Percentiles rank a stretch among this genome's conserved stretches.
phyloP scores from a whole-genome alignment of 2,797 vertebrate genomes.

The Crypturellus tataupa region DNA sequence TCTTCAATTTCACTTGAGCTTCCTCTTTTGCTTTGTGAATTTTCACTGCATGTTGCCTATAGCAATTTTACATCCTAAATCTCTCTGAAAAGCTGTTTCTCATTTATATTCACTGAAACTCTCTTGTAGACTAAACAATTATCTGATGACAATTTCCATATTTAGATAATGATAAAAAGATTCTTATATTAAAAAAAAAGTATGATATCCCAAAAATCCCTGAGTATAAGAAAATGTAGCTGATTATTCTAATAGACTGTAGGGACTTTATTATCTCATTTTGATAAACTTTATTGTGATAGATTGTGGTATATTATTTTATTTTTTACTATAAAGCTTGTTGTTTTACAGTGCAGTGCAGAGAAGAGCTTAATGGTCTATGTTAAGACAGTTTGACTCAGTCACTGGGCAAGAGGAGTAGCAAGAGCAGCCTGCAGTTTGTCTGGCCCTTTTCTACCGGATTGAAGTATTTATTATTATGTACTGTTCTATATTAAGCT shows the following conservation, averaged over 20 bases:
- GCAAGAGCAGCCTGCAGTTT: conserved; percentile 2
- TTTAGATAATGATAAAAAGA: background rate
- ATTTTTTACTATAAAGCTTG: background rate
- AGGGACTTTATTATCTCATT: background rate
- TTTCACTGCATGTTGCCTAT: background rate
- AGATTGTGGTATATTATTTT: background rate
- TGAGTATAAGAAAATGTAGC: rapidly evolving
- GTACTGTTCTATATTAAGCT: conserved; percentile 41
- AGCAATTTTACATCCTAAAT: background rate
- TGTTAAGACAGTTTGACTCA: background rate
- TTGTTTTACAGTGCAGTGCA: background rate
- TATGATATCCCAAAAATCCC: background rate
- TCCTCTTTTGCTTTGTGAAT: background rate
- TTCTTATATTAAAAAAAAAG: background rate
- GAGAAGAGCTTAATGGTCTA: background rate
- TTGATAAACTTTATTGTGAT: background rate
- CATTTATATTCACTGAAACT: background rate
- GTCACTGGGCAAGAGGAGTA: background rate
- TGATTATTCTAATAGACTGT: background rate
- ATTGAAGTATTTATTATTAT: conserved; percentile 51
- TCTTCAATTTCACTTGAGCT: background rate
- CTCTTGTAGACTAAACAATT: background rate
- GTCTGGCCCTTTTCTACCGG: conserved; percentile 41
- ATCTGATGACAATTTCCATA: background rate
- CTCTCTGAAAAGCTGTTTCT: background rate